Base-by-base conservation (phyloP, 2,113 vertebrate genomes). In the Brachyistius frenatus region DNA sequence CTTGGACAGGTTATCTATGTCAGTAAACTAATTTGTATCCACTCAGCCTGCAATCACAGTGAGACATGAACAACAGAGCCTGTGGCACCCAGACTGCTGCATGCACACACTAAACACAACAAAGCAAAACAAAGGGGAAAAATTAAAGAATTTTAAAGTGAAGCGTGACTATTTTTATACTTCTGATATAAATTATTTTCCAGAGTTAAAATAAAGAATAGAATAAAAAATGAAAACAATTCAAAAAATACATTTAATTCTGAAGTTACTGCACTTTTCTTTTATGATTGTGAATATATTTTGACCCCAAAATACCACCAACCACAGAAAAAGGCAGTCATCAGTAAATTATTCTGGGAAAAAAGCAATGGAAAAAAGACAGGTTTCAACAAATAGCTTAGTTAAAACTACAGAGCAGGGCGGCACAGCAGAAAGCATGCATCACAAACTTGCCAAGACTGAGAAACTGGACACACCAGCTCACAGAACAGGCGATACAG, bases 1-100 rank as follows among this genome's bases (percentile, higher is more conserved):
- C 94, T 94, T 93, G 93, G 96, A 96, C 96, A 96, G 96, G 95
- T 95, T 94, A 95, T 94, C 95, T 93, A 95, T 95, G 95, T 96
- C 96, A 94, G 96, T 96, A 96, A 97, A 97, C 95, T 97, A 95
- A 97, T 98, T 97, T 97, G 96, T 96, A 96, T 96, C 95, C 95
- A 94, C 96, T 95, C 93, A 86, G 89, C 91, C 94, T 94, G 94
- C 95, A 95, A 95, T 96, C 96, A 92, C 73, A 67, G 72, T 90
- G 71, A 95, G 95, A 96, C 95, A 94, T 92, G 90, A 78, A 85
- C 75, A 86, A 91, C 85, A 80, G 63, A 89, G 85, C 88, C 90
- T 66, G 2, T 89, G 87, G 93, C 86, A 72, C 87, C 73, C 23
- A 72, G 55, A 83, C 65, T 47, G 50, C 61, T 78, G 46, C 58